Conservation (phyloP, 2,888 invertebrate genomes). For the Dryococelus australis region DNA sequence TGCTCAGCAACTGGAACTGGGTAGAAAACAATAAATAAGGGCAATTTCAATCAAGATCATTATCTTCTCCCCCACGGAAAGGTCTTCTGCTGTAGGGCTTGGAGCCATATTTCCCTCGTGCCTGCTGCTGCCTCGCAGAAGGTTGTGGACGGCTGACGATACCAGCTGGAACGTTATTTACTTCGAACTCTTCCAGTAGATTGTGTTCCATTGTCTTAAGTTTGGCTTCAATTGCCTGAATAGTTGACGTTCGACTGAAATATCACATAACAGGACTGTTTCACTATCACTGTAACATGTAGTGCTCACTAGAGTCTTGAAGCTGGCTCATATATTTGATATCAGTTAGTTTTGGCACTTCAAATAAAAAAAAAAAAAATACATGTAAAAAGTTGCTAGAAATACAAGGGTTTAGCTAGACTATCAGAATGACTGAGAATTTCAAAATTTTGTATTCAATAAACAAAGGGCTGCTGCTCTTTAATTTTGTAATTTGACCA, state of each 20-base stretch:
- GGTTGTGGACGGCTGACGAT: slow-evolving; percentile 32
- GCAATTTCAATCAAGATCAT: not conserved
- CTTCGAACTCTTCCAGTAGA: slow-evolving; percentile 74
- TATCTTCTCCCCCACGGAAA: not conserved
- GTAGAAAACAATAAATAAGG: not conserved
- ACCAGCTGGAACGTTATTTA: slow-evolving; percentile 64
- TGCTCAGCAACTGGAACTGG: not conserved
- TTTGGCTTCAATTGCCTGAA: slow-evolving; percentile 89
- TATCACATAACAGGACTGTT: slow-evolving; percentile 33
- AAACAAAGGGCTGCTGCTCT: too few relatives aligned
- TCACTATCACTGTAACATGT: too few relatives aligned
- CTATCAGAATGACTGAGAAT: too few relatives aligned
- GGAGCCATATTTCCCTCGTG: not conserved
- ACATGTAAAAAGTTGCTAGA: too few relatives aligned
- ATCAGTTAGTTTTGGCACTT: too few relatives aligned
- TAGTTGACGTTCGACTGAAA: slow-evolving; percentile 77
- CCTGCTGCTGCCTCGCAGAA: not conserved
- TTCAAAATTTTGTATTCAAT: too few relatives aligned
- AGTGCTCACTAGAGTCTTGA: too few relatives aligned
- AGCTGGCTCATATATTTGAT: too few relatives aligned
- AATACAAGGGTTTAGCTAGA: too few relatives aligned
- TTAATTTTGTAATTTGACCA: too few relatives aligned
- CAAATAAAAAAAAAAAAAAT: too few relatives aligned
- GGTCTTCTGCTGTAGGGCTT: not conserved
- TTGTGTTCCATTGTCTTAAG: slow-evolving; percentile 78